A percentile compares a stretch with the other conserved stretches of the same genome.
phyloP scores from a whole-genome alignment of 2,797 vertebrate species.

The Sebastes nivosus region DNA sequence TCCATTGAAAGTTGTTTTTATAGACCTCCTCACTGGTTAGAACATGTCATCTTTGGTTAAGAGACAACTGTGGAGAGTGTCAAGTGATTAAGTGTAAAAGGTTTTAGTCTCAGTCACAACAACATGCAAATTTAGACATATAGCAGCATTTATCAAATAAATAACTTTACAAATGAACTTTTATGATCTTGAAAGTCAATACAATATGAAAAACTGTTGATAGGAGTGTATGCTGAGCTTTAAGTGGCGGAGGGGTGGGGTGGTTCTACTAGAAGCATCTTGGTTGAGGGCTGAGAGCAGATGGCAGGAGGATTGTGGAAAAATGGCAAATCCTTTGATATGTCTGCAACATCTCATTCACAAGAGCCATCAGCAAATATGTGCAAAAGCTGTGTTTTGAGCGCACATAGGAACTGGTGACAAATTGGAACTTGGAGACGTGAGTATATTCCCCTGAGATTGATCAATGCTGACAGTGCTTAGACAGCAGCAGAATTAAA shows the following conservation, averaged over 20 bases:
- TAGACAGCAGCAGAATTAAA: not conserved
- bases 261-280: slow-evolving; percentile 48
- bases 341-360: slow-evolving; percentile 49
- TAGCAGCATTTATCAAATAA: not conserved
- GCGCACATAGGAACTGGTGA: slow-evolving; percentile 34
- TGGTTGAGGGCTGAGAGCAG: slow-evolving; percentile 57
- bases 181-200: slow-evolving; percentile 9
- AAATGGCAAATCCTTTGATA: slow-evolving; percentile 61
- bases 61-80: not conserved
- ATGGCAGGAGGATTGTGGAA: slow-evolving; percentile 58
- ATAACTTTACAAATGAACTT: slow-evolving; percentile 8
- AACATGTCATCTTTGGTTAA: not conserved
- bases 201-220: not conserved
- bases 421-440: slow-evolving; percentile 54
- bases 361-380: slow-evolving; percentile 55
- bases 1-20: not conserved
- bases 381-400: slow-evolving; percentile 43
- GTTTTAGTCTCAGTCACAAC: not conserved
- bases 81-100: not conserved
- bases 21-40: not conserved
- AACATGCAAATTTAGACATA: not conserved
- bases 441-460: slow-evolving; percentile 2
- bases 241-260: not conserved
- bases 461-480: slow-evolving; percentile 1
- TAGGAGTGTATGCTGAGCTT: slow-evolving; percentile 26